Evolutionary conservation across 92 coral and sea anemone genomes (phyloP), one percentile per base, ranked within the genome.

Genomic region (Porites rus): DNA sequence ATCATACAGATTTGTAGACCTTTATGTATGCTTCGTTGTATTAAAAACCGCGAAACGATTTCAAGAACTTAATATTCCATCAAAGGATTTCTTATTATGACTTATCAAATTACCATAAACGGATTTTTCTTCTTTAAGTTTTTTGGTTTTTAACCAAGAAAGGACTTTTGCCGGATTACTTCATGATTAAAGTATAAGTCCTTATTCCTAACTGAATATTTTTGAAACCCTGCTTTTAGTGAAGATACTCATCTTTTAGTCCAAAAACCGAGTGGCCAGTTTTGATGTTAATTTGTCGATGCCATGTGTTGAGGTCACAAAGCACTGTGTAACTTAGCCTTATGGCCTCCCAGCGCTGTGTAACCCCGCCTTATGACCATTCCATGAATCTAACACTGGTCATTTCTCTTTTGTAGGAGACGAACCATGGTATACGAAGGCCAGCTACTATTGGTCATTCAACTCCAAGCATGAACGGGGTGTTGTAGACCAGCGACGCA

Each of bases 381-480:
- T 38, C 6, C 46, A 3, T 38, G 46, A 38, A 38, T 38, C 5
- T 38, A 7, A 38, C 46, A 38, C 46, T 5, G 6, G 46, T 38
- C 17, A 25, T 19, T 6, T 28, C 74, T 5, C 8, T 56, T 60
- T 25, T 25, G 63, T 58, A 92, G 95, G 94, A 11, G 76, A 81
- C 28, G 94, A 92, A 54, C 98, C 95, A 2, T 94, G 98, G 98
- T 94, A 90, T 71, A 67, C 68, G 21, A 56, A 71, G 46, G 88
- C 98, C 12, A 81, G 81, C 62, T 83, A 81, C 82, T 92, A 94
- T 63, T 94, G 95, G 98, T 53, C 95, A 76, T 82, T 94, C 72
- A 87, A 94, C 80, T 18, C 78, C 12, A 17, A 53, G n/a, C 82
- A 76, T 19, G 82, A 84, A 66, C 78, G 74, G 4, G 88, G 94